Evolutionary conservation across 2,113 vertebrate species (phyloP).

Genomic region (Melanotaenia duboulayi): DNA sequence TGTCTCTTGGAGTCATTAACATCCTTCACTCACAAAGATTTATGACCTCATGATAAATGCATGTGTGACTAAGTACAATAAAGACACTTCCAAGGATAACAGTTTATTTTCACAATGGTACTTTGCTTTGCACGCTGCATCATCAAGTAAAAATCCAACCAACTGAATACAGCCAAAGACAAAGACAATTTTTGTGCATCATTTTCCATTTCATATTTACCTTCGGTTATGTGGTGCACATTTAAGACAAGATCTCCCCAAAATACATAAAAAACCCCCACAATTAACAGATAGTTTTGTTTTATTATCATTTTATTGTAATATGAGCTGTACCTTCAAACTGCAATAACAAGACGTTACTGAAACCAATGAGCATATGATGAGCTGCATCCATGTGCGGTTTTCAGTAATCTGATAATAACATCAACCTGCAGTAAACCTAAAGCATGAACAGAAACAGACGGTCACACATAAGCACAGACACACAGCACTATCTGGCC

Average conservation of each 20-base stretch:
- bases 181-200: background rate
- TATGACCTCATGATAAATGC: slow-evolving; percentile 76
- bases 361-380: slow-evolving; percentile 29
- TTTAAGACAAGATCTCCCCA: background rate
- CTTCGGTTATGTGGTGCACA: background rate
- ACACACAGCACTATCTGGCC: slow-evolving; percentile 50
- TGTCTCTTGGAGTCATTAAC: slow-evolving; percentile 74
- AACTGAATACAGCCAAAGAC: slow-evolving; percentile 2
- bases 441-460: slow-evolving; percentile 12
- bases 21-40: slow-evolving; percentile 76
- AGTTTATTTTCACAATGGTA: slow-evolving; percentile 64
- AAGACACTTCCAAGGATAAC: slow-evolving; percentile 78
- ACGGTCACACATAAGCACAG: slow-evolving; percentile 20
- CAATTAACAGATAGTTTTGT: too few relatives aligned
- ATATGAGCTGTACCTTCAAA: background rate
- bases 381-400: slow-evolving; percentile 27
- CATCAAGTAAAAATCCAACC: background rate
- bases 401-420: slow-evolving; percentile 42
- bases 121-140: slow-evolving; percentile 15
- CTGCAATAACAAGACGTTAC: slow-evolving; percentile 27
- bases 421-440: slow-evolving; percentile 41
- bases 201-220: slow-evolving; percentile 38
- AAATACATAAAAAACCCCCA: background rate
- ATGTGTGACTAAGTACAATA: slow-evolving; percentile 71
- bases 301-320: too few relatives aligned